Percentiles rank a stretch among this genome's conserved stretches.
phyloP scores from a whole-genome alignment of 2,113 vertebrate species.

The Alaudala cheleensis region DNA sequence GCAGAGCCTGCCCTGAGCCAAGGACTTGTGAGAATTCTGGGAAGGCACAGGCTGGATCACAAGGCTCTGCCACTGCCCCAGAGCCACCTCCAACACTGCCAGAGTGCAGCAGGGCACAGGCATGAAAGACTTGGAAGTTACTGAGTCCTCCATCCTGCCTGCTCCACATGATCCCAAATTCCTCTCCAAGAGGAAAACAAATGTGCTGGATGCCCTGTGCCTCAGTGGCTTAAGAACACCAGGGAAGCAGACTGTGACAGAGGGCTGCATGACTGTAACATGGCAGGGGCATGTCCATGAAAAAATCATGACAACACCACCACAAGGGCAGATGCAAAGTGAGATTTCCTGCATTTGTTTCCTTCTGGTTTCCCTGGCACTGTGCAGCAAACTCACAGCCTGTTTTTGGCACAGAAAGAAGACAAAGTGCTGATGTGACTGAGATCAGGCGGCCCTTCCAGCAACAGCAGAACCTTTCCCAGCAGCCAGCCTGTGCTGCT shows the following conservation, averaged over 20 bases:
- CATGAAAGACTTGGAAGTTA: not conserved
- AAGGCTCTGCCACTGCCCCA: not conserved
- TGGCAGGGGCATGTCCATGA: not conserved
- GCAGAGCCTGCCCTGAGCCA: not conserved
- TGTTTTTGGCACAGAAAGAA: constrained; percentile 66
- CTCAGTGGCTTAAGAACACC: not conserved
- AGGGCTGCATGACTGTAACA: not conserved
- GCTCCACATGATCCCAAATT: not conserved
- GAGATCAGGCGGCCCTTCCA: not conserved
- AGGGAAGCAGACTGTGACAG: not conserved
- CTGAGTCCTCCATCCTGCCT: not conserved
- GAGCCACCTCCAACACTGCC: not conserved
- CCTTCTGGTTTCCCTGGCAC: not conserved
- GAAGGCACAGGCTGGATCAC: not conserved
- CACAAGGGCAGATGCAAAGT: not conserved
- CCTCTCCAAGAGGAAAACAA: not conserved
- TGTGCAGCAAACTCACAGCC: not conserved
- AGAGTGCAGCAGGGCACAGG: not conserved
- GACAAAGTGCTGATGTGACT: constrained; percentile 49
- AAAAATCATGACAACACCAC: not conserved
- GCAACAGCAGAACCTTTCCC: not conserved
- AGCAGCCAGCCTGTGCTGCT: not conserved
- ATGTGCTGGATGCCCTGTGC: not conserved
- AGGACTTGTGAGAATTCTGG: not conserved
- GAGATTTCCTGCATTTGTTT: not conserved